A percentile compares a stretch with the other conserved stretches of the same genome.
These are phyloP conservation scores for Diplodus sargus DNA, from an alignment of 2,797 vertebrate genomes.

Conservation along the genomic window DNA sequence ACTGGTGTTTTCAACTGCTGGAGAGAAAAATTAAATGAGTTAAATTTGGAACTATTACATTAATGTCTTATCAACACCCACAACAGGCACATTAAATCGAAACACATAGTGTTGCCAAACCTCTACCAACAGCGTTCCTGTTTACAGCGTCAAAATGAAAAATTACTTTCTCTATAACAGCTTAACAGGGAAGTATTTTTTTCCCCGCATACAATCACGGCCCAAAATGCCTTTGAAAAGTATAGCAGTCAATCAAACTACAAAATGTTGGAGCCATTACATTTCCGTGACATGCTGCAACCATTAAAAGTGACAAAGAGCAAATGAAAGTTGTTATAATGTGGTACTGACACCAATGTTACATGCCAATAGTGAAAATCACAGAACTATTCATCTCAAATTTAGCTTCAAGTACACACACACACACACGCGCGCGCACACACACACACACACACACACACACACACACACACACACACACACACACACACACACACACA, in stretches of 20 bases:
- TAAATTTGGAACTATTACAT: no score
- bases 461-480: neutral
- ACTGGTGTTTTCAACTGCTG: neutral
- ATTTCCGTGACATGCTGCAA: conserved; percentile 2
- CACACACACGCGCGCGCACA: no score
- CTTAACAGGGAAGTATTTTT: conserved; percentile 50
- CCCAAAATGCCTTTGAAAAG: conserved; percentile 10
- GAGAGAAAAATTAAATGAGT: neutral
- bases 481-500: neutral
- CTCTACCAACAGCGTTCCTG: conserved; percentile 65
- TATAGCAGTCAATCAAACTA: conserved; percentile 25
- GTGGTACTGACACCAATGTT: neutral
- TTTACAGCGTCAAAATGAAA: conserved; percentile 68
- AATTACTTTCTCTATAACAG: conserved; percentile 44
- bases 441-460: neutral
- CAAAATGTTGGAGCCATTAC: conserved; percentile 3
- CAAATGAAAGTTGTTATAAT: neutral
- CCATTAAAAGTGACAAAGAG: neutral
- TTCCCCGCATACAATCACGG: conserved; percentile 4
- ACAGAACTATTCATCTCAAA: conserved; percentile 9
- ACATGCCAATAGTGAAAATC: conserved; percentile 1
- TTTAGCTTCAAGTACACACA: conserved; percentile 25
- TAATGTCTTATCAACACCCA: conserved; percentile 3
- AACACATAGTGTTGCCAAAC: conserved; percentile 21
- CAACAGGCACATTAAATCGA: conserved; percentile 12